phyloP scores from a whole-genome alignment of 2,888 invertebrate genomes.

The Agonum fuliginosum region DNA sequence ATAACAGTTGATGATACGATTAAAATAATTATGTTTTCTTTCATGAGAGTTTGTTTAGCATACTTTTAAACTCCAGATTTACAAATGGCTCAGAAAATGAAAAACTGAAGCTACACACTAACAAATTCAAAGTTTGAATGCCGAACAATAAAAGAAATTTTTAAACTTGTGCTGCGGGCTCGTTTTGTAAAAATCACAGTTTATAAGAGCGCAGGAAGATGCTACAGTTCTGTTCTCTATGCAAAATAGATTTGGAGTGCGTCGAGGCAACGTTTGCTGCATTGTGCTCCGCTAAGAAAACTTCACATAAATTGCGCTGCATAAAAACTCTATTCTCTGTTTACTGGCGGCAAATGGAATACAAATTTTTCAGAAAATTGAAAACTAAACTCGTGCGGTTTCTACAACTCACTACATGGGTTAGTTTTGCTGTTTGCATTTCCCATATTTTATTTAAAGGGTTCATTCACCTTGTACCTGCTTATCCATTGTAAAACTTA shows the following conservation, averaged over 20 bases:
- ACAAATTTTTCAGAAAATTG: constrained; percentile 13
- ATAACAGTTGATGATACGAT: too few relatives aligned
- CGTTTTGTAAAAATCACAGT: constrained; percentile 9
- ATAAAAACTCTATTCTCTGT: constrained; percentile 13
- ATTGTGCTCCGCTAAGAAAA: not conserved
- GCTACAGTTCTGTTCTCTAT: constrained; percentile 3
- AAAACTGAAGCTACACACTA: too few relatives aligned
- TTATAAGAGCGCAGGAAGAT: not conserved
- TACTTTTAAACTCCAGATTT: too few relatives aligned
- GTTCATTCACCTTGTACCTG: too few relatives aligned
- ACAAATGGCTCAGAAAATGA: too few relatives aligned
- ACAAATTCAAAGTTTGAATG: not conserved
- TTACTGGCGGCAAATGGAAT: constrained; percentile 7
- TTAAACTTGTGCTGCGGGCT: not conserved
- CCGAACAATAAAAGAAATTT: too few relatives aligned
- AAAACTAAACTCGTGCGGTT: constrained; percentile 5
- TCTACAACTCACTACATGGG: not conserved
- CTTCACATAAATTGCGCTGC: constrained; percentile 3
- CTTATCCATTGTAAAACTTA: too few relatives aligned
- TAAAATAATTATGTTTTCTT: too few relatives aligned
- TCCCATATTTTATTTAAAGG: not conserved
- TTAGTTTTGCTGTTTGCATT: not conserved
- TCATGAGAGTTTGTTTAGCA: too few relatives aligned
- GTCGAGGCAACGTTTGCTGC: not conserved
- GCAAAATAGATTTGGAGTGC: not conserved